Conservation (phyloP, 2,888 invertebrate genomes). For the Phortica magna region DNA sequence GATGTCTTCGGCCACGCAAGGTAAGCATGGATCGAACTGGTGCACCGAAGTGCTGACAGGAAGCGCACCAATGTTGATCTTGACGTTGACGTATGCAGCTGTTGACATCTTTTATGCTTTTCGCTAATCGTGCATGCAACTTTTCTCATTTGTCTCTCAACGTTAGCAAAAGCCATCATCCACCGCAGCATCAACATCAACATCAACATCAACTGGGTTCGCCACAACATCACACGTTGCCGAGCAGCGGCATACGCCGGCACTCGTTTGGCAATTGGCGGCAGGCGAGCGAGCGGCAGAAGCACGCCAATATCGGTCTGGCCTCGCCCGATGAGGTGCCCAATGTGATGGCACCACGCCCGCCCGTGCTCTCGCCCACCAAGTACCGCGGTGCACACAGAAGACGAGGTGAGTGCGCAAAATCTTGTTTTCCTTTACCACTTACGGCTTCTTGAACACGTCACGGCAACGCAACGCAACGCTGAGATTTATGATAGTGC, state of each 20-base stretch:
- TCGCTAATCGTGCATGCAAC: constrained; percentile 67
- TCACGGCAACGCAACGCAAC: not conserved
- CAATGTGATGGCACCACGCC: constrained; percentile 77
- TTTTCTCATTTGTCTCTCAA: constrained; percentile 8
- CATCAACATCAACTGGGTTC: constrained; percentile 18
- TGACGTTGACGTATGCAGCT: constrained; percentile 64
- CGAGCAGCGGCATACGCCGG: constrained; percentile 72
- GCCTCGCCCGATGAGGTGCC: constrained; percentile 77
- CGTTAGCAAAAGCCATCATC: constrained; percentile 18
- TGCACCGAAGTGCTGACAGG: constrained; percentile 56
- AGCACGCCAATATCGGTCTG: constrained; percentile 58
- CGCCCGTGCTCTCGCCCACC: constrained; percentile 73
- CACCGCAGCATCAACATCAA: constrained; percentile 2
- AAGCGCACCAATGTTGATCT: constrained; percentile 39
- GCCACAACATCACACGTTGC: constrained; percentile 74
- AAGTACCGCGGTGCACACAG: constrained; percentile 74
- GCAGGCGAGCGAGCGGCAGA: constrained; percentile 62
- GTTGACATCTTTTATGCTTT: constrained; percentile 66
- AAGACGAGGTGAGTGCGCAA: constrained; percentile 71
- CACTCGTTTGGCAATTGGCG: constrained; percentile 77
- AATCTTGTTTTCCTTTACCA: not conserved
- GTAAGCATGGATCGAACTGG: constrained; percentile 60
- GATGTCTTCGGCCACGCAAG: constrained; percentile 75
- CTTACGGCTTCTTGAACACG: not conserved
- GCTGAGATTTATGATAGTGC: not conserved